Evolutionary conservation across 2,888 invertebrate species (phyloP).

Genomic region (Andrena minutula): DNA sequence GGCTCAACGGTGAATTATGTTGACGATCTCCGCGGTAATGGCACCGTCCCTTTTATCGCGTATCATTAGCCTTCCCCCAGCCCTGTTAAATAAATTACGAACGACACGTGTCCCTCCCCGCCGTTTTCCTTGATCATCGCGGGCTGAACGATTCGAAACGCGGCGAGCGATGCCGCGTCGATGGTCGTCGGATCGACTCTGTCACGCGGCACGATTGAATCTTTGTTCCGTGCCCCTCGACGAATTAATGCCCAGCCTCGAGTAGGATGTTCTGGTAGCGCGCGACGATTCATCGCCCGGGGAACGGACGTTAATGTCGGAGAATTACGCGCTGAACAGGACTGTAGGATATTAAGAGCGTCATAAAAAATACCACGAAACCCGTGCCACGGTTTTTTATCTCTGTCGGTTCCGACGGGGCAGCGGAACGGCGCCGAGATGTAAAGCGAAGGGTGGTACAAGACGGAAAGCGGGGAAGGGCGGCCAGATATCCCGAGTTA

Average conservation of each 20-base stretch:
- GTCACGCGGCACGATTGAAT: neutral
- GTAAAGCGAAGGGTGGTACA: constrained; percentile 27
- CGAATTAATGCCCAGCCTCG: neutral
- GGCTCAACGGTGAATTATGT: constrained; percentile 49
- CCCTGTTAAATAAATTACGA: constrained; percentile 50
- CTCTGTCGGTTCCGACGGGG: neutral
- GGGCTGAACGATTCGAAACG: constrained; percentile 11
- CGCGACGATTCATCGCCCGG: constrained; percentile 4
- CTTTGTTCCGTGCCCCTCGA: neutral
- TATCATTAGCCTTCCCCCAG: constrained; percentile 32
- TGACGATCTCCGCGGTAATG: constrained; percentile 40
- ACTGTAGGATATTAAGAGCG: constrained; percentile 11
- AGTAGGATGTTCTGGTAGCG: neutral
- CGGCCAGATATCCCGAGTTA: constrained; percentile 71
- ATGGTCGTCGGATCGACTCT: neutral
- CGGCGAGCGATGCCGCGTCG: neutral
- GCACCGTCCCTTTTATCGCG: constrained; percentile 44
- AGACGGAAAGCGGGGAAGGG: constrained; percentile 43
- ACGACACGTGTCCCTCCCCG: constrained; percentile 22
- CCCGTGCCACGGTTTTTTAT: neutral
- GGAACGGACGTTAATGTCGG: neutral
- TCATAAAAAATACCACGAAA: constrained; percentile 27
- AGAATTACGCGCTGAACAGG: constrained; percentile 4
- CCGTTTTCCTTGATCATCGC: neutral
- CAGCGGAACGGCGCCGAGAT: constrained; percentile 13